These are phyloP conservation scores for Pan paniscus DNA, from an alignment of 2,113 vertebrate species.

Conservation along the genomic window DNA sequence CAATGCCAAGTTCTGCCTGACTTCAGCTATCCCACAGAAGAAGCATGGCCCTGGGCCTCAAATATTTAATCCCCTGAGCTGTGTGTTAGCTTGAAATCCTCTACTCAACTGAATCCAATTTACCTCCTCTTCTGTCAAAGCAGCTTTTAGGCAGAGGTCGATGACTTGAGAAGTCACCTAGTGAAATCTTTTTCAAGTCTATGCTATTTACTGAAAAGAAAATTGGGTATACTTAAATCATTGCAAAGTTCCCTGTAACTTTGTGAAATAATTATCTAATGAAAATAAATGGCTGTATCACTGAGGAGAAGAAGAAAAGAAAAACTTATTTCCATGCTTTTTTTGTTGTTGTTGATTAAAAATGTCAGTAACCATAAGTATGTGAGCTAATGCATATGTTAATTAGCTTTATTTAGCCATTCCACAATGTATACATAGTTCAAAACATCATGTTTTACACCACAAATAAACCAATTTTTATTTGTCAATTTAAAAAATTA, in stretches of 20 bases:
- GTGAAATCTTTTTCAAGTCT: neutral
- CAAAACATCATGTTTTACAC: neutral
- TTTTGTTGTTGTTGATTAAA: conserved; percentile 18
- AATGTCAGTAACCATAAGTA: neutral
- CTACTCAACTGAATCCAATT: neutral
- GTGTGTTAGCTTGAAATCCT: neutral
- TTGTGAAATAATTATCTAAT: conserved; percentile 36
- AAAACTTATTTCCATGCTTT: neutral
- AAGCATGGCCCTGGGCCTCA: neutral
- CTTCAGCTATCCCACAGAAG: neutral
- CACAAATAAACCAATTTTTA: neutral
- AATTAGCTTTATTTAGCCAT: neutral
- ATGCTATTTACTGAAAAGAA: conserved; percentile 16
- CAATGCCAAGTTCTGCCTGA: neutral
- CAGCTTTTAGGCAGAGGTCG: neutral
- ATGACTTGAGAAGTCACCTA: neutral
- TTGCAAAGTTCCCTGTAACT: neutral
- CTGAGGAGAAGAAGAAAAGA: conserved; percentile 13
- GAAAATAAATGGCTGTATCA: neutral
- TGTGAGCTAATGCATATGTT: neutral
- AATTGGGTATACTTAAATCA: neutral
- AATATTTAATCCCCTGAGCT: neutral
- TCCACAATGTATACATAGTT: neutral
- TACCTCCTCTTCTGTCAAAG: neutral
- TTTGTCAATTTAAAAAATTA: neutral